These are phyloP conservation scores for Oophaga sylvatica DNA, from an alignment of 2,797 vertebrate species.

Conservation along the genomic window DNA sequence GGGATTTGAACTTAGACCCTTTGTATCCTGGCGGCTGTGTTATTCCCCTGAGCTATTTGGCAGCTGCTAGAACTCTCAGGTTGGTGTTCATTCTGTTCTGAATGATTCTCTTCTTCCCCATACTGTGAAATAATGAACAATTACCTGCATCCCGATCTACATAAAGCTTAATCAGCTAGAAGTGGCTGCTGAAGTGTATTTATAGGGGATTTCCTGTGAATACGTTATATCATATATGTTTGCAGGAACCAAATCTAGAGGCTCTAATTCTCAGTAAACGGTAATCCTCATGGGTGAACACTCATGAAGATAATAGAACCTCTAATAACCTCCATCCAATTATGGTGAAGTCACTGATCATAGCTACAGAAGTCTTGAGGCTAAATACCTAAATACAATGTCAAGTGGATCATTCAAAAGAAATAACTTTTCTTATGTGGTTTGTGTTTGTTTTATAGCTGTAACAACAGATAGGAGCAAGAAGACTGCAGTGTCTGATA, in stretches of 20 bases:
- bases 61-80: background rate
- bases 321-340: background rate
- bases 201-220: background rate
- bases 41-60: background rate
- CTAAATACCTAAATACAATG: no score
- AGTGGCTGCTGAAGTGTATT: background rate
- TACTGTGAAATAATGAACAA: conserved; percentile 2
- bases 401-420: no score
- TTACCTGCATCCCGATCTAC: background rate
- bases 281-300: background rate
- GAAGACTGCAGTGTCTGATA: no score
- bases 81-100: background rate
- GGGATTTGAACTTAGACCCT: conserved; percentile 6
- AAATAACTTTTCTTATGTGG: no score
- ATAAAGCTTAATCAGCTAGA: background rate
- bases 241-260: background rate
- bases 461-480: no score
- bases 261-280: background rate
- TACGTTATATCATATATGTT: background rate
- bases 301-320: background rate
- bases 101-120: background rate
- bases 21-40: background rate
- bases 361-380: no score
- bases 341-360: no score
- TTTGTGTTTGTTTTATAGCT: no score